These are phyloP conservation scores for Zaprionus ghesquierei DNA, from an alignment of 1,140 invertebrate genomes.

Conservation along the genomic window DNA sequence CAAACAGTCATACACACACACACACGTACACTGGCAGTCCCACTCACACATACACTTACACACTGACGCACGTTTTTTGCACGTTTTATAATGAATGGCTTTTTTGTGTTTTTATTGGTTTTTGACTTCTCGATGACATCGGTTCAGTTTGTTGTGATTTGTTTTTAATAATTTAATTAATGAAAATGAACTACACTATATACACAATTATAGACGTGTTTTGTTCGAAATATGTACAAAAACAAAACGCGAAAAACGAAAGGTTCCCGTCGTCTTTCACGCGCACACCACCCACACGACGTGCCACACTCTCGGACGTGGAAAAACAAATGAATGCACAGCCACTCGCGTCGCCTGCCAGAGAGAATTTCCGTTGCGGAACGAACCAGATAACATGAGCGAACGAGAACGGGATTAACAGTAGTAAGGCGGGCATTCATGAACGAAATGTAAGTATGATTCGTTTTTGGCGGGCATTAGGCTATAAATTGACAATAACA, in stretches of 20 bases:
- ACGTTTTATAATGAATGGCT: constrained; percentile 54
- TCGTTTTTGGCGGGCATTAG: background rate
- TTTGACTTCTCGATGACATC: constrained; percentile 56
- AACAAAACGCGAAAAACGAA: constrained; percentile 69
- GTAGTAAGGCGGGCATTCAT: background rate
- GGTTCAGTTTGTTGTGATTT: constrained; percentile 6
- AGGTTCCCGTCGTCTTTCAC: constrained; percentile 52
- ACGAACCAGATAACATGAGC: constrained; percentile 20
- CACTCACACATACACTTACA: constrained; percentile 16
- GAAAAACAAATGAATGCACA: constrained; percentile 46
- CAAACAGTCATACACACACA: constrained; percentile 29
- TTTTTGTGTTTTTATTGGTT: constrained; percentile 48
- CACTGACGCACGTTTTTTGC: constrained; percentile 49
- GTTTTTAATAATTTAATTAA: constrained; percentile 24
- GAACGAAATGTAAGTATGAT: no score
- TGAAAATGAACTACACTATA: constrained; percentile 56
- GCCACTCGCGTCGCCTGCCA: constrained; percentile 25
- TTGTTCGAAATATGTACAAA: constrained; percentile 67
- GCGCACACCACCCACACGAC: constrained; percentile 54
- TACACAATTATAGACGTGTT: constrained; percentile 54
- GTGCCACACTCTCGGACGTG: constrained; percentile 48
- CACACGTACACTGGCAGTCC: background rate
- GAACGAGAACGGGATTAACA: constrained; percentile 1
- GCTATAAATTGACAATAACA: background rate
- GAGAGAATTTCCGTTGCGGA: constrained; percentile 23